Percentiles rank a stretch among this genome's conserved stretches.
phyloP scores from a whole-genome alignment of 2,797 vertebrate species.

The Heteromormyrus szaboi region DNA sequence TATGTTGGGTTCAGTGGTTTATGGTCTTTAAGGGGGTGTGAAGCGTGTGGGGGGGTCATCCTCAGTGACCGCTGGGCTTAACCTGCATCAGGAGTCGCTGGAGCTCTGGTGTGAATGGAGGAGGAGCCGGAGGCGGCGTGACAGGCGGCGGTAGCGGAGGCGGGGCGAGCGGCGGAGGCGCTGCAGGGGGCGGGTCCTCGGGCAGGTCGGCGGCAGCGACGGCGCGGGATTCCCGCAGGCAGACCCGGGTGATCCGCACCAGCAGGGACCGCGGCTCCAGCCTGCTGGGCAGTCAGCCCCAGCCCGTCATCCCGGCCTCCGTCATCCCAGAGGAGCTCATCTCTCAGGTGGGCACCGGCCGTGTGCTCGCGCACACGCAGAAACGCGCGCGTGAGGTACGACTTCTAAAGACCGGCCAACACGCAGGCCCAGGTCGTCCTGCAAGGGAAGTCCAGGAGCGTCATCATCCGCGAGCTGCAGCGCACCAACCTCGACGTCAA shows the following conservation, averaged over 20 bases:
- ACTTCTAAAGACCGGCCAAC: neutral
- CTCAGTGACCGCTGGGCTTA: slow-evolving; percentile 5
- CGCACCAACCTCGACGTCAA: slow-evolving; percentile 98
- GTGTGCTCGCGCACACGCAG: neutral
- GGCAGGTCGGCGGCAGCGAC: slow-evolving; percentile 86
- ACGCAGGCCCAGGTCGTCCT: slow-evolving; percentile 92
- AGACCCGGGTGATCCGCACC: slow-evolving; percentile 94
- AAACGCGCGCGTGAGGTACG: neutral
- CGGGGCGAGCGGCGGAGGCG: slow-evolving; percentile 55
- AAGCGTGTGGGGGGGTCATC: neutral
- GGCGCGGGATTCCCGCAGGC: slow-evolving; percentile 88
- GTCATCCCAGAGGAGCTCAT: slow-evolving; percentile 98
- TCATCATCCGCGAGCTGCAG: slow-evolving; percentile 96
- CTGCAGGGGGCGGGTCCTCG: slow-evolving; percentile 74
- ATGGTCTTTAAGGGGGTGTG: neutral
- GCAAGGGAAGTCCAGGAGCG: slow-evolving; percentile 96
- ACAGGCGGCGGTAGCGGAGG: slow-evolving; percentile 57
- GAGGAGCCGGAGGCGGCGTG: slow-evolving; percentile 55
- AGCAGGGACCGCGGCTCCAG: slow-evolving; percentile 91
- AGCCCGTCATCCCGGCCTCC: slow-evolving; percentile 94
- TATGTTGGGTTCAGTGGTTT: neutral
- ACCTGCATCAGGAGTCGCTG: slow-evolving; percentile 80
- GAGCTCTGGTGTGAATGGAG: slow-evolving; percentile 91
- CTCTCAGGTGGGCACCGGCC: slow-evolving; percentile 73
- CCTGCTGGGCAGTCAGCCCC: slow-evolving; percentile 91